Conservation (phyloP, 2,113 vertebrate species). For the Platycercus adscitus region DNA sequence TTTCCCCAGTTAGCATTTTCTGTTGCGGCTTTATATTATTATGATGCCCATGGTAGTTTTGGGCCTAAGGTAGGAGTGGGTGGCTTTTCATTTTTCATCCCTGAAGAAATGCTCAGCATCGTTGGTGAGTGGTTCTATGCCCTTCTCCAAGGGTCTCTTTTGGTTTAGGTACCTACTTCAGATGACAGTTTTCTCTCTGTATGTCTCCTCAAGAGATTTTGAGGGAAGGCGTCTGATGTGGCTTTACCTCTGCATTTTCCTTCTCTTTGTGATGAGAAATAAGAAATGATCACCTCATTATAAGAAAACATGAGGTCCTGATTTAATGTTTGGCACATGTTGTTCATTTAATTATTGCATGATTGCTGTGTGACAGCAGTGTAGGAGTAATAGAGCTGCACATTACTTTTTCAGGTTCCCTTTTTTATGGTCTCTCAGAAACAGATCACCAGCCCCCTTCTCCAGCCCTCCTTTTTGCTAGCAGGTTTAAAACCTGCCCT, state of each 20-base stretch:
- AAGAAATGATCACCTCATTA: background rate
- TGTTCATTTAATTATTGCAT: background rate
- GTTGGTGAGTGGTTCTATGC: background rate
- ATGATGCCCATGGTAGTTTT: background rate
- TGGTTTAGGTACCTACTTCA: background rate
- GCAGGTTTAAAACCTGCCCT: background rate
- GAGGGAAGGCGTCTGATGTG: background rate
- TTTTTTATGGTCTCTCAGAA: background rate
- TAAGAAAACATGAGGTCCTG: background rate
- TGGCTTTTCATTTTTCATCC: background rate
- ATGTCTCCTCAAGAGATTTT: background rate
- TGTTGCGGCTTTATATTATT: background rate
- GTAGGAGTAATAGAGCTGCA: background rate
- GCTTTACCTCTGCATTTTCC: background rate
- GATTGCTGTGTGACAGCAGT: background rate
- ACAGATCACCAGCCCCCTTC: background rate
- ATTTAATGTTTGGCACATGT: background rate
- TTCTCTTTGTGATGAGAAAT: background rate
- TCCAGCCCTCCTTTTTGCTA: background rate
- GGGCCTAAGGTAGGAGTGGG: background rate
- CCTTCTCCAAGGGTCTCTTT: background rate
- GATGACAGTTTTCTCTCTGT: background rate
- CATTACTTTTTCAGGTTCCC: background rate
- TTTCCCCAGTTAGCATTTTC: background rate
- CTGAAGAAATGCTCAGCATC: background rate